Evolutionary conservation across 2,113 vertebrate species (phyloP).

Genomic region (Spilogale gracilis): DNA sequence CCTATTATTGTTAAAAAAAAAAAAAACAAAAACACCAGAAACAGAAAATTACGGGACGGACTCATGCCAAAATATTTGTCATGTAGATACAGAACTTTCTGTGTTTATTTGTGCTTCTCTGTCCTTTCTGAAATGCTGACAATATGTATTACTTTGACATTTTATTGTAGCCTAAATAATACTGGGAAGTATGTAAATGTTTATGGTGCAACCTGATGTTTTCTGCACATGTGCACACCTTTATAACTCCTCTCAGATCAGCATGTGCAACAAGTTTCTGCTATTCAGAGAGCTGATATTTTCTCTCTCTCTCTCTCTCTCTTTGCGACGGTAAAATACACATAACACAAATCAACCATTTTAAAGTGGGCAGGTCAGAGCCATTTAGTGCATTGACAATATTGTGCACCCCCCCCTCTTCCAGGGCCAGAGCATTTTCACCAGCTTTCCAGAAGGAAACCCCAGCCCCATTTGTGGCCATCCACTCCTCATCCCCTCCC

Average conservation of each 20-base stretch:
- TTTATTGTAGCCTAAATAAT: neutral
- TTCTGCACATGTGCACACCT: neutral
- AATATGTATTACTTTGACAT: neutral
- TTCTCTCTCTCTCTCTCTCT: neutral
- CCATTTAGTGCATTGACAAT: neutral
- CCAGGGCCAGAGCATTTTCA: neutral
- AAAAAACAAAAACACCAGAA: neutral
- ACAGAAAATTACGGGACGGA: neutral
- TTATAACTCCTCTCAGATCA: neutral
- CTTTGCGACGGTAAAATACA: neutral
- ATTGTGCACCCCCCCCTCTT: neutral
- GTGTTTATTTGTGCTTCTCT: neutral
- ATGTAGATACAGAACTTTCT: neutral
- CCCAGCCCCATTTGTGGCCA: neutral
- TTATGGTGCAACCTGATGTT: no score
- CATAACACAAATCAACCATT: neutral
- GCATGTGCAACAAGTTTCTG: neutral
- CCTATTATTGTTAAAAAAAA: neutral
- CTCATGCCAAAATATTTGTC: neutral
- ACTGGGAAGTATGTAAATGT: neutral
- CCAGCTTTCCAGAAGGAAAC: neutral
- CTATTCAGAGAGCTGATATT: neutral
- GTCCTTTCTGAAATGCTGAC: neutral
- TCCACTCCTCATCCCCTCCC: neutral
- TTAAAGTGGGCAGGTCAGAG: neutral